Percentiles rank a stretch among this genome's conserved stretches.
phyloP scores from a whole-genome alignment of 2,113 vertebrate species.

The Podarcis muralis region DNA sequence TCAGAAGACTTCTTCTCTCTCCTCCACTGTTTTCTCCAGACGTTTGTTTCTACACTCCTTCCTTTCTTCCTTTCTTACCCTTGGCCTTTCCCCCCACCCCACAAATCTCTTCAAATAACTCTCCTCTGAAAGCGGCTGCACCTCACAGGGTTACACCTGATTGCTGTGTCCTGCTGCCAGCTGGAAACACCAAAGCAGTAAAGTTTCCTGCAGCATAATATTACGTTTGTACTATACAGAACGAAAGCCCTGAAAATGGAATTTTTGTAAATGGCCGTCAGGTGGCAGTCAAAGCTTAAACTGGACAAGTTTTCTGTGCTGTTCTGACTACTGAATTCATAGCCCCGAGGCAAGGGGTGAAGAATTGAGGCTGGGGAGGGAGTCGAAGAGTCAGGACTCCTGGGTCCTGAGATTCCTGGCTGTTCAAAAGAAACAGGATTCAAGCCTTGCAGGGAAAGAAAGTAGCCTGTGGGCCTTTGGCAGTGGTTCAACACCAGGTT shows the following conservation, averaged over 20 bases:
- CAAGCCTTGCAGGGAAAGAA: neutral
- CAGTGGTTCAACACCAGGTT: neutral
- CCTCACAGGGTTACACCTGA: neutral
- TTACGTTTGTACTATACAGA: neutral
- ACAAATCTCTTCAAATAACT: neutral
- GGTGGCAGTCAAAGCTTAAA: neutral
- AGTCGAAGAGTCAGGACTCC: neutral
- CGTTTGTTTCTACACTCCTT: neutral
- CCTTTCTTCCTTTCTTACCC: neutral
- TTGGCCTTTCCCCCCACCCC: too few relatives aligned
- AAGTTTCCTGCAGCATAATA: neutral
- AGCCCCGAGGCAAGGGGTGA: neutral
- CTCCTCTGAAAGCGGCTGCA: neutral
- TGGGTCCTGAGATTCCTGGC: neutral
- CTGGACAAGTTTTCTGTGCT: neutral
- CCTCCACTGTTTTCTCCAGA: neutral
- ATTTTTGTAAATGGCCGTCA: neutral
- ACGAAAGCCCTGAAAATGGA: neutral
- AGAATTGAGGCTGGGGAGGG: neutral
- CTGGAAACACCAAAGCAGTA: neutral
- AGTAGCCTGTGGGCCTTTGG: neutral
- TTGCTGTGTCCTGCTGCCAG: neutral
- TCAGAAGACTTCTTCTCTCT: too few relatives aligned
- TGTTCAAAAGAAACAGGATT: neutral
- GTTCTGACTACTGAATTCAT: neutral